Evolutionary conservation across 2,797 vertebrate genomes (phyloP).

Genomic region (Gymnothorax javanicus): DNA sequence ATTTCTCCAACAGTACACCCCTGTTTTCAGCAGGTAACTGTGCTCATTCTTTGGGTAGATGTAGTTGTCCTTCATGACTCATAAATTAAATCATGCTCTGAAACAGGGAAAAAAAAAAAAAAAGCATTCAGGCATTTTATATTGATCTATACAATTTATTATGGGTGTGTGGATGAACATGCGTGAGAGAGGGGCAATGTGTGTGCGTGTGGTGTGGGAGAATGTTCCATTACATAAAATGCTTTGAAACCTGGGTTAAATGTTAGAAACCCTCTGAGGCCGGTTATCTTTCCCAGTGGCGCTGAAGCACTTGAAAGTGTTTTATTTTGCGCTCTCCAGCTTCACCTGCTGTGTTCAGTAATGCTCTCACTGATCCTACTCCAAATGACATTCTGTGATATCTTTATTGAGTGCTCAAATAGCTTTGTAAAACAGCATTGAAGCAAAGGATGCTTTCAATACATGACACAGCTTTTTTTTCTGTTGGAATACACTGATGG

Average conservation of each 20-base stretch:
- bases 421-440: neutral
- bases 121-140: neutral
- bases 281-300: neutral
- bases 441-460: neutral
- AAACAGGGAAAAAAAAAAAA: neutral
- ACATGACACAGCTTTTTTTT: neutral
- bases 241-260: neutral
- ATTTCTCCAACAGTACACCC: too few species aligned
- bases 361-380: neutral
- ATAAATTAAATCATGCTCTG: neutral
- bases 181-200: neutral
- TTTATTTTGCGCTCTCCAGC: neutral
- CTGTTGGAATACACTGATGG: neutral
- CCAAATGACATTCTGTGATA: neutral
- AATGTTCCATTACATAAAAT: neutral
- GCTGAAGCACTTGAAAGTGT: neutral
- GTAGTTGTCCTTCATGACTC: neutral
- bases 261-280: neutral
- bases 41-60: neutral
- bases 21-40: neutral
- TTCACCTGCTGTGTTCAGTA: conserved; percentile 13
- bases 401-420: neutral
- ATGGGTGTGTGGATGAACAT: neutral
- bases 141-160: neutral
- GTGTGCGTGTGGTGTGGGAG: neutral